Percentiles rank a stretch among this genome's conserved stretches.
Conservation (phyloP, 2,113 vertebrate genomes). For the Psettodes erumei region DNA sequence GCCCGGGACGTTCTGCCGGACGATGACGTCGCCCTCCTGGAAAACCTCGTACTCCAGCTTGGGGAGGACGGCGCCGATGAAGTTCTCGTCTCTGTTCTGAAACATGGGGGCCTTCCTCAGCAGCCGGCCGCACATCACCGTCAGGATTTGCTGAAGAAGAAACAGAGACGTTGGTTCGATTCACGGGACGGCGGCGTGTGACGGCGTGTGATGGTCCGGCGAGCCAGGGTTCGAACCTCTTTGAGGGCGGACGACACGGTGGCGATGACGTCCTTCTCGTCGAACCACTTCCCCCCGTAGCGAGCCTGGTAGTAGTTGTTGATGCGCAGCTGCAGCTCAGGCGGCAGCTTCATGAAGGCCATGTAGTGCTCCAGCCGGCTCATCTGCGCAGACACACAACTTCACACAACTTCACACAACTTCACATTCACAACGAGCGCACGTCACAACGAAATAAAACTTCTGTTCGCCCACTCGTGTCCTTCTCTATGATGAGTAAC, state of each 20-base stretch:
- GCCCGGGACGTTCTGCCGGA: conserved; percentile 51
- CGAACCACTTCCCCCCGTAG: conserved; percentile 79
- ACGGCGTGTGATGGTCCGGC: too few species aligned
- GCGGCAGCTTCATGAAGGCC: conserved; percentile 81
- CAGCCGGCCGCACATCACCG: conserved; percentile 65
- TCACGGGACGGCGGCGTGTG: too few species aligned
- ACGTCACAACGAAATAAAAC: not conserved
- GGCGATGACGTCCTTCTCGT: conserved; percentile 78
- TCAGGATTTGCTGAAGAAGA: conserved; percentile 69
- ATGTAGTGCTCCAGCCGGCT: conserved; percentile 80
- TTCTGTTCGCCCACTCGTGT: not conserved
- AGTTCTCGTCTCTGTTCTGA: conserved; percentile 73
- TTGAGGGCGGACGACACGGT: conserved; percentile 77
- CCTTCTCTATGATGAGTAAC: too few species aligned
- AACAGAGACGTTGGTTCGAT: not conserved
- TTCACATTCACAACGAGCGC: not conserved
- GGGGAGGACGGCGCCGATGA: conserved; percentile 68
- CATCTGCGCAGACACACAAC: conserved; percentile 60
- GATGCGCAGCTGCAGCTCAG: conserved; percentile 75
- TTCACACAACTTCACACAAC: not conserved
- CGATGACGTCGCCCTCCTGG: conserved; percentile 70
- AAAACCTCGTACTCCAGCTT: conserved; percentile 73
- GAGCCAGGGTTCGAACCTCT: conserved; percentile 63
- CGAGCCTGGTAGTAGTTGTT: conserved; percentile 81
- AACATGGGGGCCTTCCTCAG: conserved; percentile 76